phyloP scores from a whole-genome alignment of 2,888 invertebrate species.

The Abscondita cerata region DNA sequence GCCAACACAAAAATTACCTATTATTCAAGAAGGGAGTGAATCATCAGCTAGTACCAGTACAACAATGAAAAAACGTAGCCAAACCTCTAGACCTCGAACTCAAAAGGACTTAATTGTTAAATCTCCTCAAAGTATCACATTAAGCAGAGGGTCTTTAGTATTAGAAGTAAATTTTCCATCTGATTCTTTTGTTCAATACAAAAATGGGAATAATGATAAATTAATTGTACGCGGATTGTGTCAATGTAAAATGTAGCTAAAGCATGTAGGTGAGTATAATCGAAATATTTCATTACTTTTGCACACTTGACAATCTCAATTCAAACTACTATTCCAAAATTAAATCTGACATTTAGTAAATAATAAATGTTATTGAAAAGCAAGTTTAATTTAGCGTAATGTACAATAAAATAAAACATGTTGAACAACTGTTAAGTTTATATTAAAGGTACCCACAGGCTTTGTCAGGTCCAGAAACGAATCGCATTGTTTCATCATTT shows the following conservation, averaged over 20 bases:
- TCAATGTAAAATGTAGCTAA: constrained; percentile 25
- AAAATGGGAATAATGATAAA: constrained; percentile 48
- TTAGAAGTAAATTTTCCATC: constrained; percentile 56
- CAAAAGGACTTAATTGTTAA: constrained; percentile 7
- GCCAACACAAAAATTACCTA: constrained; percentile 40
- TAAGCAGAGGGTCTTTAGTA: constrained; percentile 53
- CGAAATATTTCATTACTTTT: no score
- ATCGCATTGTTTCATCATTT: background rate
- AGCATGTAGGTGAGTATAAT: background rate
- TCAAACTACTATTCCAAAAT: no score
- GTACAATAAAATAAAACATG: background rate
- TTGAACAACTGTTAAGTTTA: no score
- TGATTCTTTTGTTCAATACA: constrained; percentile 52
- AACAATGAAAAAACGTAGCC: constrained; percentile 9
- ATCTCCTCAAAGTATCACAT: constrained; percentile 49
- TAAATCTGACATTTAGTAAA: no score
- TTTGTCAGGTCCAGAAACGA: no score
- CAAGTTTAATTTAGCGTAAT: constrained; percentile 7
- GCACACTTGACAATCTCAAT: no score
- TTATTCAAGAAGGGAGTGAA: constrained; percentile 20
- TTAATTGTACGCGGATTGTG: constrained; percentile 40
- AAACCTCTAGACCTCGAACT: background rate
- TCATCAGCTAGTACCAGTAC: constrained; percentile 8
- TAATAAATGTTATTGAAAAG: constrained; percentile 1
- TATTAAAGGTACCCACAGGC: no score